Evolutionary conservation across 1,140 invertebrate genomes (phyloP).

Genomic region (Drosophila malerkotliana): DNA sequence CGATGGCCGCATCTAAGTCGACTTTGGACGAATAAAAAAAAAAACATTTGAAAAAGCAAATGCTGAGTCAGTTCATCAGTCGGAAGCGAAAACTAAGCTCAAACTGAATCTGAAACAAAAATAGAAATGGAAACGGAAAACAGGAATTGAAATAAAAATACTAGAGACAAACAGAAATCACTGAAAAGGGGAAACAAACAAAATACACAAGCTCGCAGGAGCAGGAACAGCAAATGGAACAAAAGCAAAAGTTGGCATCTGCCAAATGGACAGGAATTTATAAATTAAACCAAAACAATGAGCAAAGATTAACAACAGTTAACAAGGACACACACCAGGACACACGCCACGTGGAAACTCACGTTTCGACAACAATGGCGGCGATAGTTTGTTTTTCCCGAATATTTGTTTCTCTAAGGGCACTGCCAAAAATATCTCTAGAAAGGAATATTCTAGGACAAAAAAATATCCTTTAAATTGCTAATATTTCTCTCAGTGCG

Average conservation of each 20-base stretch:
- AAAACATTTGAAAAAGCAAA: constrained; percentile 30
- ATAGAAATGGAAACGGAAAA: constrained; percentile 4
- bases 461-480: neutral
- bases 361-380: constrained; percentile 51
- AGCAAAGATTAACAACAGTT: constrained; percentile 74
- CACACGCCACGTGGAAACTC: constrained; percentile 19
- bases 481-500: constrained; percentile 13
- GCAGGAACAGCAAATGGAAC: constrained; percentile 13
- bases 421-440: constrained; percentile 1
- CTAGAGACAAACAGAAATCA: constrained; percentile 25
- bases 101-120: constrained; percentile 28
- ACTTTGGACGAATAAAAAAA: constrained; percentile 47
- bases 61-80: constrained; percentile 66
- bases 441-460: neutral
- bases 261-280: constrained; percentile 81
- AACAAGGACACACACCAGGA: constrained; percentile 41
- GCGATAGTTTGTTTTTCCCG: constrained; percentile 36
- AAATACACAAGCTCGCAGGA: constrained; percentile 12
- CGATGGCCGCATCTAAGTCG: constrained; percentile 18
- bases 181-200: constrained; percentile 30
- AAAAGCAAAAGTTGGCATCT: constrained; percentile 68
- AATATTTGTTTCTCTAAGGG: constrained; percentile 6
- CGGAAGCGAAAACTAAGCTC: constrained; percentile 36
- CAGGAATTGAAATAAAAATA: constrained; percentile 23
- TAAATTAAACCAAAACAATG: constrained; percentile 82